Conservation (phyloP, 2,113 vertebrate species). For the Gorsachius goisagi region DNA sequence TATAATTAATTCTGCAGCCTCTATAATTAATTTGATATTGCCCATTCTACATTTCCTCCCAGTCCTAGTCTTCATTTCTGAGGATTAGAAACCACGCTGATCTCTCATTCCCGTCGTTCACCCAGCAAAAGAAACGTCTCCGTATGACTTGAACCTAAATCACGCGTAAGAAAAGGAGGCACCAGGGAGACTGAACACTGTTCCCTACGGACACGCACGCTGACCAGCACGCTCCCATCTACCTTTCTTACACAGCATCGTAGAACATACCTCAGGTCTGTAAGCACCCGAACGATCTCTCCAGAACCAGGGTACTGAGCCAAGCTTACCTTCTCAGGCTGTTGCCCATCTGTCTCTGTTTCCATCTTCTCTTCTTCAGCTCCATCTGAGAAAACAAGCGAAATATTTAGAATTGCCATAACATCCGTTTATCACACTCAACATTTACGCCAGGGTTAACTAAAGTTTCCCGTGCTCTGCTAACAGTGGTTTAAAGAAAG, state of each 20-base stretch:
- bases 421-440: not conserved
- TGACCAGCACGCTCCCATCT: rapidly evolving
- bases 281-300: not conserved
- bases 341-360: constrained; percentile 85
- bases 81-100: no score
- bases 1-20: no score
- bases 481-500: not conserved
- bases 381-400: constrained; percentile 61
- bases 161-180: rapidly evolving
- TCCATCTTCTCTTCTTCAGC: constrained; percentile 93
- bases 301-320: not conserved
- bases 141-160: no score
- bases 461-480: not conserved
- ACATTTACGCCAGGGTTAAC: no score
- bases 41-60: not conserved
- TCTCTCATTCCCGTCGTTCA: no score
- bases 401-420: rapidly evolving
- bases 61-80: no score
- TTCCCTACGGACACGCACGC: not conserved
- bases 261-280: rapidly evolving
- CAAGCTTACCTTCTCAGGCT: constrained; percentile 85
- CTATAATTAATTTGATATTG: not conserved
- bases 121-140: not conserved
- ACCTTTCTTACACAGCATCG: not conserved
- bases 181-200: not conserved